These are phyloP conservation scores for Hofmannophila pseudospretella DNA, from an alignment of 2,888 invertebrate genomes.

Conservation along the genomic window DNA sequence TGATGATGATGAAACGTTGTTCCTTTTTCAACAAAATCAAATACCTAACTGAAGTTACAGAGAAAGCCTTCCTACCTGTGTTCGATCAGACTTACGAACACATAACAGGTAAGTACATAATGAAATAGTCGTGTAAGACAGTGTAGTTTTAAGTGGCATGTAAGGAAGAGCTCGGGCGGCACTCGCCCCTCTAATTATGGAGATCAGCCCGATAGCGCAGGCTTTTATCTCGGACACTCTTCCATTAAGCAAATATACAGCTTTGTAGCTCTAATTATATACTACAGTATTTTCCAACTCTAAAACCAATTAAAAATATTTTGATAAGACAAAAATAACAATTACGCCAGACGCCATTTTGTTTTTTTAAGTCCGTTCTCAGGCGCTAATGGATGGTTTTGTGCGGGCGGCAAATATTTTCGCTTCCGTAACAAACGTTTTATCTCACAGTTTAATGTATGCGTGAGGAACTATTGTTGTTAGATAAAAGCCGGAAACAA, in stretches of 20 bases:
- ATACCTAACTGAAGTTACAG: conserved; percentile 14
- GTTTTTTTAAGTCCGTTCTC: conserved; percentile 32
- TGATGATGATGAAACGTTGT: too few relatives aligned
- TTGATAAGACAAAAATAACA: conserved; percentile 72
- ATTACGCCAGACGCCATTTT: conserved; percentile 49
- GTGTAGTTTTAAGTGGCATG: conserved; percentile 72
- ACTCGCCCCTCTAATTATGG: conserved; percentile 62
- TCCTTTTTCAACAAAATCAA: too few relatives aligned
- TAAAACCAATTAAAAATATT: conserved; percentile 73
- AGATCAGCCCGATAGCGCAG: conserved; percentile 67
- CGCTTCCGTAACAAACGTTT: conserved; percentile 45
- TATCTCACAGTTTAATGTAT: conserved; percentile 43
- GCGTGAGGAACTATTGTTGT: conserved; percentile 35
- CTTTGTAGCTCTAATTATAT: conserved; percentile 67
- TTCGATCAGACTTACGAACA: conserved; percentile 23
- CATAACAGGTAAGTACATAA: not conserved
- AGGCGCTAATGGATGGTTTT: conserved; percentile 51
- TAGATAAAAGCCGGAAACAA: conserved; percentile 34
- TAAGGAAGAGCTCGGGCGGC: conserved; percentile 33
- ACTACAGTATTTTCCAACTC: conserved; percentile 65
- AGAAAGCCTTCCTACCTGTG: not conserved
- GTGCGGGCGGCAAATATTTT: conserved; percentile 49
- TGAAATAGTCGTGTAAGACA: conserved; percentile 35
- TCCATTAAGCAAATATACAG: conserved; percentile 78
- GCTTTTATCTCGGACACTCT: conserved; percentile 72